phyloP scores from a whole-genome alignment of 2,888 invertebrate genomes.

The Drosophila yooni region DNA sequence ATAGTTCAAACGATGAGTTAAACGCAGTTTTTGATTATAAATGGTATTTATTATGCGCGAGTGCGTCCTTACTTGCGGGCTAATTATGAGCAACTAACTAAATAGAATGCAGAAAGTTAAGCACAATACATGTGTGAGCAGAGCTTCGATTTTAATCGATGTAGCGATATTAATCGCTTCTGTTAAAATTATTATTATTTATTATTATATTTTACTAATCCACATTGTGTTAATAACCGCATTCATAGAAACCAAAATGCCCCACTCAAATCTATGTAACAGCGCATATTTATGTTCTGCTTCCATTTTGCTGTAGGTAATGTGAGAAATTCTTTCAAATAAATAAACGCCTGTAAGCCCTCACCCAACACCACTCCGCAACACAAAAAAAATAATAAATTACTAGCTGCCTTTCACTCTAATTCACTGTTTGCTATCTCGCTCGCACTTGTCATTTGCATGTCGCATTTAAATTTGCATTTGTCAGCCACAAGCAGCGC shows the following conservation, averaged over 20 bases:
- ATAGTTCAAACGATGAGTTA: too few species aligned
- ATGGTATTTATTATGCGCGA: too few species aligned
- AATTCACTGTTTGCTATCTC: conserved; percentile 23
- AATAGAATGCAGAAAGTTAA: too few species aligned
- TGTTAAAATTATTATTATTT: neutral
- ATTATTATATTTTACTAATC: neutral
- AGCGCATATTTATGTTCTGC: conserved; percentile 45
- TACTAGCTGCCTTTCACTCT: neutral
- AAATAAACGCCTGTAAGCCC: conserved; percentile 46
- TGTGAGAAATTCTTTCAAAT: conserved; percentile 60
- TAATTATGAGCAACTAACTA: too few species aligned
- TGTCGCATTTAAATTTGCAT: conserved; percentile 70
- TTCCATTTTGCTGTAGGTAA: conserved; percentile 15
- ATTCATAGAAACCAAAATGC: neutral
- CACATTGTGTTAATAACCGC: neutral
- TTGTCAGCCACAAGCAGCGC: conserved; percentile 43
- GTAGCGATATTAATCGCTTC: too few species aligned
- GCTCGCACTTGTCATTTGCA: conserved; percentile 61
- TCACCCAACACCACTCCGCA: neutral
- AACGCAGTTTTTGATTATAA: too few species aligned
- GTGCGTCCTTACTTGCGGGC: too few species aligned
- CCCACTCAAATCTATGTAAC: fast-evolving
- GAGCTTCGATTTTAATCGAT: too few species aligned
- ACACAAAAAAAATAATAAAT: neutral
- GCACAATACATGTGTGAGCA: too few species aligned